Percentiles rank a stretch among this genome's conserved stretches.
These are phyloP conservation scores for Zaprionus nigranus DNA, from an alignment of 1,140 invertebrate genomes.

Conservation along the genomic window DNA sequence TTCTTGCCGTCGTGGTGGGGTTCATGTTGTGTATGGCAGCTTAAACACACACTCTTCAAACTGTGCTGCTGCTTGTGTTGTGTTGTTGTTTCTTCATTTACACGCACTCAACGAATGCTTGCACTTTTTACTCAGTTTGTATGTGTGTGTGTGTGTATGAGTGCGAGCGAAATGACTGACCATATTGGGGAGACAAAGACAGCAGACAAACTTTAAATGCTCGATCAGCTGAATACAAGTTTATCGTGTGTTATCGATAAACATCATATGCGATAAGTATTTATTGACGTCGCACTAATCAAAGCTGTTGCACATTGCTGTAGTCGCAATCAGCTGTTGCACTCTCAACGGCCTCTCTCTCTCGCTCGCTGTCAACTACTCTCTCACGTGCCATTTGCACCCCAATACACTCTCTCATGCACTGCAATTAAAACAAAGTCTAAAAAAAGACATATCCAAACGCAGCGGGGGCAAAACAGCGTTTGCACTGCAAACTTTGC, in stretches of 20 bases:
- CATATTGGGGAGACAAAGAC: slow-evolving; percentile 21
- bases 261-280: neutral
- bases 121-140: slow-evolving; percentile 9
- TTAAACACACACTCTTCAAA: neutral
- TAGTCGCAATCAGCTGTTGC: slow-evolving; percentile 19
- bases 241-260: slow-evolving; percentile 33
- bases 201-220: slow-evolving; percentile 10
- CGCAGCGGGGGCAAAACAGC: slow-evolving; percentile 44
- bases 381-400: slow-evolving; percentile 30
- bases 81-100: slow-evolving; percentile 7
- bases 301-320: neutral
- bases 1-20: slow-evolving; percentile 24
- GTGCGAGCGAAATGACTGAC: slow-evolving; percentile 30
- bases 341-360: neutral
- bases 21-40: neutral
- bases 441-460: slow-evolving; percentile 40
- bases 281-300: slow-evolving; percentile 20
- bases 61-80: neutral
- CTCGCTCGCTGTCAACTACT: neutral
- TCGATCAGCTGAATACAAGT: slow-evolving; percentile 27
- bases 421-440: slow-evolving; percentile 21
- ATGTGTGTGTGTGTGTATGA: slow-evolving; percentile 28
- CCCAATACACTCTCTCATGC: slow-evolving; percentile 17
- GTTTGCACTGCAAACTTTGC: slow-evolving; percentile 29
- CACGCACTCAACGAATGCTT: neutral